Evolutionary conservation across 1,140 invertebrate species (phyloP).

Genomic region (Panagrolaimus sp.): DNA sequence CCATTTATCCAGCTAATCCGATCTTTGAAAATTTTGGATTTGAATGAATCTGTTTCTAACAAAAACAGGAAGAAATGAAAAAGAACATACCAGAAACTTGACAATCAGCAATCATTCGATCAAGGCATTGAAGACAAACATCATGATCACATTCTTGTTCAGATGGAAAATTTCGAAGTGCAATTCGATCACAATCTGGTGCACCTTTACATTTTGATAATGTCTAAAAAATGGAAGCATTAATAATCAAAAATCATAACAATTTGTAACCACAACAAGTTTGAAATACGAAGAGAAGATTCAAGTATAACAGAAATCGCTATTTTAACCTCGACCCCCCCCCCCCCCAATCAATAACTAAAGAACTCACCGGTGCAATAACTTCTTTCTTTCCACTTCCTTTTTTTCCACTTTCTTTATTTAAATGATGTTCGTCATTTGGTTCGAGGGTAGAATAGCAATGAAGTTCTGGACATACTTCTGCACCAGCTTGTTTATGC

Average conservation of each 20-base stretch:
- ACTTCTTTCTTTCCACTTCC: constrained; percentile 18
- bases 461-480: constrained; percentile 23
- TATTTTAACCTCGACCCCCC: too few relatives aligned
- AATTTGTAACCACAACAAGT: too few relatives aligned
- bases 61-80: background rate
- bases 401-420: constrained; percentile 18
- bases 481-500: background rate
- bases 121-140: constrained; percentile 40
- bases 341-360: background rate
- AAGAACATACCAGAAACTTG: constrained; percentile 21
- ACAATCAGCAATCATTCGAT: constrained; percentile 38
- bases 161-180: constrained; percentile 45
- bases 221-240: background rate
- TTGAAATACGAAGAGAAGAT: too few relatives aligned
- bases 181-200: constrained; percentile 32
- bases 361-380: constrained; percentile 17
- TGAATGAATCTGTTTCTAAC: too few relatives aligned
- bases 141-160: constrained; percentile 46
- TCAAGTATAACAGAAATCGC: too few relatives aligned
- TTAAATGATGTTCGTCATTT: constrained; percentile 30
- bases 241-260: background rate
- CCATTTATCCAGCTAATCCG: too few relatives aligned
- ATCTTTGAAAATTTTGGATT: too few relatives aligned
- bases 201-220: constrained; percentile 34
- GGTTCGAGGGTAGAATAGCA: constrained; percentile 26